A percentile compares a stretch with the other conserved stretches of the same genome.
Evolutionary conservation across 2,888 invertebrate species (phyloP).

Genomic region (Pterobdella sp.): DNA sequence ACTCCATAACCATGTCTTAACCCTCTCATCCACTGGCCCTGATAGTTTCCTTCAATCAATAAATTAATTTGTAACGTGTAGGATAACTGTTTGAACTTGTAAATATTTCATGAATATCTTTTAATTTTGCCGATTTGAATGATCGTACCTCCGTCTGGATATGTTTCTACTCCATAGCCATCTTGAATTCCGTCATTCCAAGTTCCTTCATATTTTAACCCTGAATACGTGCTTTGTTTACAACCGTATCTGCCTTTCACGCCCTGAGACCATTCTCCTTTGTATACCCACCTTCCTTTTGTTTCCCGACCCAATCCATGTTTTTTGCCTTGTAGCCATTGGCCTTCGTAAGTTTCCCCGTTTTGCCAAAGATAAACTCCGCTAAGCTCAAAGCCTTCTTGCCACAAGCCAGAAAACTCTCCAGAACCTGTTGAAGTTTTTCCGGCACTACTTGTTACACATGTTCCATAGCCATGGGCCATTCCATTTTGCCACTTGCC

Average conservation of each 20-base stretch:
- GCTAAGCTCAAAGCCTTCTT: conserved; percentile 97
- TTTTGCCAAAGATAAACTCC: conserved; percentile 70
- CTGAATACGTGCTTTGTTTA: conserved; percentile 82
- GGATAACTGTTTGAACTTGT: neutral
- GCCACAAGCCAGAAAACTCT: conserved; percentile 97
- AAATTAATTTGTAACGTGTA: neutral
- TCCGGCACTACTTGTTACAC: conserved; percentile 64
- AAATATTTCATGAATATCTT: neutral
- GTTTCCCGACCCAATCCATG: conserved; percentile 96
- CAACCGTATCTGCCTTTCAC: conserved; percentile 97
- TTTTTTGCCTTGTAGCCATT: conserved; percentile 98
- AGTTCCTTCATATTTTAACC: conserved; percentile 54
- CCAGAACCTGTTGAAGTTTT: conserved; percentile 83
- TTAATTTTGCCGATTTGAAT: too few relatives aligned
- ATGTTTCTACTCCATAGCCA: conserved; percentile 97
- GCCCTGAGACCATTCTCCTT: conserved; percentile 97
- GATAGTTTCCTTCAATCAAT: conserved; percentile 54
- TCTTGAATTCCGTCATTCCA: conserved; percentile 98
- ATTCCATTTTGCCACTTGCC: conserved; percentile 78
- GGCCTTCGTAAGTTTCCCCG: conserved; percentile 92
- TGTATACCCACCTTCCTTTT: conserved; percentile 89
- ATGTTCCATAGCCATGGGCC: conserved; percentile 24
- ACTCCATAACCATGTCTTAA: conserved; percentile 98
- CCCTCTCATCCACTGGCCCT: conserved; percentile 98
- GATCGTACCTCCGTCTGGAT: conserved; percentile 90